phyloP scores from a whole-genome alignment of 2,113 vertebrate species.

The Galeopterus variegatus region DNA sequence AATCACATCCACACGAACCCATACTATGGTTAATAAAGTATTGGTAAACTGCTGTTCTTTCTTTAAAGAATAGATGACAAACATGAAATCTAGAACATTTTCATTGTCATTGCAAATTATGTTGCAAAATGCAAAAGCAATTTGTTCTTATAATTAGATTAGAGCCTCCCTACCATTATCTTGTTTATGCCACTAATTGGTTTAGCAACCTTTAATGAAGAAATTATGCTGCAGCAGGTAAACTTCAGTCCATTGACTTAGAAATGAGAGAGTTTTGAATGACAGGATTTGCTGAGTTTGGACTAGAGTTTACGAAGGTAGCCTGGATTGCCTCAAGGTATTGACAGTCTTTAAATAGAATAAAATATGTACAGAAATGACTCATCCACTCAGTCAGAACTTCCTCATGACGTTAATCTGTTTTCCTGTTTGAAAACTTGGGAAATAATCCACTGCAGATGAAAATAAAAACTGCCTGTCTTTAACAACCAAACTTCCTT shows the following conservation, averaged over 20 bases:
- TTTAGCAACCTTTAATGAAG: background rate
- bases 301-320: background rate
- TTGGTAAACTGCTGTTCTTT: background rate
- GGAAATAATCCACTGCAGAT: background rate
- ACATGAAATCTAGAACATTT: background rate
- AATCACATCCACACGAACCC: background rate
- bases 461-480: background rate
- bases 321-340: background rate
- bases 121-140: background rate
- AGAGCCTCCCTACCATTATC: background rate
- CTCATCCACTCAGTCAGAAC: background rate
- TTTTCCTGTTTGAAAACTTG: conserved; percentile 25
- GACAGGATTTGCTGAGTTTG: background rate
- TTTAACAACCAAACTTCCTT: background rate
- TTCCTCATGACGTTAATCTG: background rate
- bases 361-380: background rate
- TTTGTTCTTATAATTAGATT: background rate
- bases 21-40: background rate
- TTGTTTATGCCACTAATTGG: conserved; percentile 6
- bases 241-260: background rate
- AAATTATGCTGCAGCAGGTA: background rate
- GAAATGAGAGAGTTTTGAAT: background rate
- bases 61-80: background rate
- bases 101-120: background rate
- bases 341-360: background rate